phyloP scores from a whole-genome alignment of 30 jellyfish, hydroid and myxozoan genomes.

The Hydractinia echinata region DNA sequence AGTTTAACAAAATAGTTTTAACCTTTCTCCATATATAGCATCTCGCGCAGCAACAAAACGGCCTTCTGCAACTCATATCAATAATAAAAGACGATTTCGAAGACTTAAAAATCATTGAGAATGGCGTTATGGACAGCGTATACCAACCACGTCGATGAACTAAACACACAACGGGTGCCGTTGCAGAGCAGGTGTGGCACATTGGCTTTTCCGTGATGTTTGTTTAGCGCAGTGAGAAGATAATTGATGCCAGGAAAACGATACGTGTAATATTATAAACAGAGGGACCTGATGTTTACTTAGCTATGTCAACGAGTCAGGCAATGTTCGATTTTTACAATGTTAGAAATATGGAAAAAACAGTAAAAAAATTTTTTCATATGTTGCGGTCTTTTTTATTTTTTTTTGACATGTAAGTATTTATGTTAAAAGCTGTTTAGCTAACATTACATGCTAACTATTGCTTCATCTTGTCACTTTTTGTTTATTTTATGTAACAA shows the following conservation, averaged over 20 bases:
- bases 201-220: background rate
- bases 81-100: slow-evolving; percentile 74
- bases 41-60: slow-evolving; percentile 78
- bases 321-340: too few relatives aligned
- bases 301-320: too few relatives aligned
- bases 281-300: too few relatives aligned
- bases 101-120: slow-evolving; percentile 73
- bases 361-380: too few relatives aligned
- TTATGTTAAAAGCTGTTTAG: too few relatives aligned
- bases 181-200: background rate
- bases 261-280: too few relatives aligned
- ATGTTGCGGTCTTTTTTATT: too few relatives aligned
- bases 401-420: too few relatives aligned
- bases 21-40: slow-evolving; percentile 46
- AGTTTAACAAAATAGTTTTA: background rate
- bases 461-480: too few relatives aligned
- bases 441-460: too few relatives aligned
- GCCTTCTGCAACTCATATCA: slow-evolving; percentile 58
- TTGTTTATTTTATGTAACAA: too few relatives aligned
- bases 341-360: too few relatives aligned
- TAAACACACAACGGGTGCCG: background rate
- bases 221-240: background rate
- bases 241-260: background rate
- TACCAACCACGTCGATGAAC: slow-evolving; percentile 29
- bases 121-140: slow-evolving; percentile 46